These are phyloP conservation scores for Hozukius guyotensis DNA, from an alignment of 2,797 vertebrate genomes.

Conservation along the genomic window DNA sequence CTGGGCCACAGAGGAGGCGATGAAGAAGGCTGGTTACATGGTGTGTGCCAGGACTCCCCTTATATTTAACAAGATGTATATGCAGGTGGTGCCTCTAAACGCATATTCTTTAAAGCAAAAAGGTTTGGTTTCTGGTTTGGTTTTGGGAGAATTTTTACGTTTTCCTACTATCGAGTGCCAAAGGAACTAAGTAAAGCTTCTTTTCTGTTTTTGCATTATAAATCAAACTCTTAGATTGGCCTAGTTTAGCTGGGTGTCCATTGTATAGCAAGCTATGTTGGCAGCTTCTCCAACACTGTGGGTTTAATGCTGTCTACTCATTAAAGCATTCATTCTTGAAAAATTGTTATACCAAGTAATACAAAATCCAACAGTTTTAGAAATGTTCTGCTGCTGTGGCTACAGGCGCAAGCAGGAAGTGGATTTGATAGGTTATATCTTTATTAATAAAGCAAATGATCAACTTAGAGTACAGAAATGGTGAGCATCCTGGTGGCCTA, in stretches of 20 bases:
- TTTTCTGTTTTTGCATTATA: not conserved
- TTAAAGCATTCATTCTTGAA: not conserved
- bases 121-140: not conserved
- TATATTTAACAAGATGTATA: not conserved
- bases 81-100: not conserved
- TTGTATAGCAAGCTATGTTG: not conserved
- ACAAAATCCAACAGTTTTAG: not conserved
- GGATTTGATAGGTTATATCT: not conserved
- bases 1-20: not conserved
- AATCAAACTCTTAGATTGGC: not conserved
- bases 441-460: not conserved
- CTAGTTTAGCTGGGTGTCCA: not conserved
- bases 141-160: not conserved
- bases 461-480: not conserved
- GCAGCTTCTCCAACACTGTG: not conserved
- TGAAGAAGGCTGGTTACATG: not conserved
- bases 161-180: not conserved
- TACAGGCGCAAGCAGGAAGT: not conserved
- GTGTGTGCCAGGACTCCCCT: not conserved
- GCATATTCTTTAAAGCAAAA: not conserved
- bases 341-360: not conserved
- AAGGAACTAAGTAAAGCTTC: not conserved
- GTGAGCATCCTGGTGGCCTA: not conserved
- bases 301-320: not conserved
- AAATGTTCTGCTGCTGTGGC: not conserved